phyloP scores from a whole-genome alignment of 1,140 invertebrate species.

The Prorops nasuta region DNA sequence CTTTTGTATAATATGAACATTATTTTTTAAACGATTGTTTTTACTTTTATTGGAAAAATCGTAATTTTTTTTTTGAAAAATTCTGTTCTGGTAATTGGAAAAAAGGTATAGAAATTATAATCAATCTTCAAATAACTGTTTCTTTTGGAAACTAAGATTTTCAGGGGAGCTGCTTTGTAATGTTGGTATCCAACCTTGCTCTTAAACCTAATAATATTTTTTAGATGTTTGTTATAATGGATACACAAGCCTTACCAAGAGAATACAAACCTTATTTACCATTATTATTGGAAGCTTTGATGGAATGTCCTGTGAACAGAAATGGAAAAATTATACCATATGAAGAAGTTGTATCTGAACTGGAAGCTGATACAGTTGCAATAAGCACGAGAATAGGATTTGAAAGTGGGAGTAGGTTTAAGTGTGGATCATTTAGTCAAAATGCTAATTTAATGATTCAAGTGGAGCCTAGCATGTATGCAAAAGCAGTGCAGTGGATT shows the following conservation, averaged over 20 bases:
- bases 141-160: too few relatives aligned
- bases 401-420: conserved; percentile 55
- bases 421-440: conserved; percentile 65
- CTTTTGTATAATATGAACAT: too few relatives aligned
- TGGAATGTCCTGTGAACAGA: conserved; percentile 65
- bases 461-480: conserved; percentile 65
- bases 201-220: too few relatives aligned
- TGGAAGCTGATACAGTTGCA: conserved; percentile 71
- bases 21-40: too few relatives aligned
- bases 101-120: too few relatives aligned
- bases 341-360: conserved; percentile 72
- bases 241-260: conserved; percentile 65
- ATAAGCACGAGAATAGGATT: conserved; percentile 64
- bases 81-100: too few relatives aligned
- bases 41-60: too few relatives aligned
- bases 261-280: conserved; percentile 70
- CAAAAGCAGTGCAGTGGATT: conserved; percentile 73
- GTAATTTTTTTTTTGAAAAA: too few relatives aligned
- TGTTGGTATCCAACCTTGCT: too few relatives aligned
- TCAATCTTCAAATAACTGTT: too few relatives aligned
- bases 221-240: conserved; percentile 68
- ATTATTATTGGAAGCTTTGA: conserved; percentile 68
- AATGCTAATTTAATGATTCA: conserved; percentile 60
- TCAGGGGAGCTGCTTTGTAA: too few relatives aligned
- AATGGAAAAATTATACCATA: conserved; percentile 63